Conservation (phyloP, 2,113 vertebrate genomes). For the Phoenicopterus ruber region DNA sequence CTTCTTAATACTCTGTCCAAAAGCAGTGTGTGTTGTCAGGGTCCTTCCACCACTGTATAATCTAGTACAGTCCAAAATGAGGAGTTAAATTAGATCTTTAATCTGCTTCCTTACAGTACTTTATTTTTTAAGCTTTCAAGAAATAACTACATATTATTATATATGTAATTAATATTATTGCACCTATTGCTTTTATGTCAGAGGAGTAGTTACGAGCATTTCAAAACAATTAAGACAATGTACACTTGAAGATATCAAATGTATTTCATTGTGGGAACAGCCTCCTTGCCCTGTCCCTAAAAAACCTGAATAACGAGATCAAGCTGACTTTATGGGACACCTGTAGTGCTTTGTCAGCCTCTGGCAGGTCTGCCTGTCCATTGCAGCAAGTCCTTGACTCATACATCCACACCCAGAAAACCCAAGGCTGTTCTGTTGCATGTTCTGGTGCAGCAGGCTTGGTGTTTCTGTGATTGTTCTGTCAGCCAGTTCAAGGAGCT, state of each 20-base stretch:
- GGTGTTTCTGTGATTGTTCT: neutral
- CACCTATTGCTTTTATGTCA: neutral
- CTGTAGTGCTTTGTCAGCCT: neutral
- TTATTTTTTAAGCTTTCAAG: neutral
- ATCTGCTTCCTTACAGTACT: neutral
- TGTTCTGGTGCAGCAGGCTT: neutral
- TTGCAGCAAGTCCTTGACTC: neutral
- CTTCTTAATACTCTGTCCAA: neutral
- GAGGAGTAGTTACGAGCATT: neutral
- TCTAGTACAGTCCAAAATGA: neutral
- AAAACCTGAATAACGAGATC: neutral
- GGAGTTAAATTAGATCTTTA: neutral
- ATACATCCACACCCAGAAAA: neutral
- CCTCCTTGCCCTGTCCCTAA: neutral
- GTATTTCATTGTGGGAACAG: neutral
- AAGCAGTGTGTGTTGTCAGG: neutral
- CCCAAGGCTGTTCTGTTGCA: neutral
- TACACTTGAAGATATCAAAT: neutral
- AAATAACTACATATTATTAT: neutral
- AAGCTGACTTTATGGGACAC: neutral
- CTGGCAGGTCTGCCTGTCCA: neutral
- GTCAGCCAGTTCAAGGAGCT: neutral
- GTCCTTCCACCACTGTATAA: neutral
- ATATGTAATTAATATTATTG: neutral
- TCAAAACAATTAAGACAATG: neutral